Percentiles rank a stretch among this genome's conserved stretches.
Evolutionary conservation across 2,888 invertebrate species (phyloP).

Genomic region (Electrophaes corylata): DNA sequence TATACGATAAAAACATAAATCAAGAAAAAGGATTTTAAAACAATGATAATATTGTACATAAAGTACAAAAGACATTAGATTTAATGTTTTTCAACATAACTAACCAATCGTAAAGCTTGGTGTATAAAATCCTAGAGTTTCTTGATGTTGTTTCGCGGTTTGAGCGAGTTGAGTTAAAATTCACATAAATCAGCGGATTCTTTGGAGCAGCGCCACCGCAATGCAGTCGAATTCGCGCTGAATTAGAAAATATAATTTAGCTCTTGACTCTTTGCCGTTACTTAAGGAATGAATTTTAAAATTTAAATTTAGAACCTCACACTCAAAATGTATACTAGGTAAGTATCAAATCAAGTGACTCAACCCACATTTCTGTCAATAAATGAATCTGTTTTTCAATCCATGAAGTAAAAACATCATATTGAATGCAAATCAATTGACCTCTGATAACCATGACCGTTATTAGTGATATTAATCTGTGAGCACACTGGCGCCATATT

Average conservation of each 20-base stretch:
- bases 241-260: constrained; percentile 16
- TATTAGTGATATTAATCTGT: background rate
- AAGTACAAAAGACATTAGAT: too few species aligned
- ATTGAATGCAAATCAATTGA: background rate
- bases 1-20: too few species aligned
- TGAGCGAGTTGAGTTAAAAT: constrained; percentile 16
- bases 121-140: background rate
- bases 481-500: background rate
- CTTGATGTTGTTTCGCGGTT: constrained; percentile 8
- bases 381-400: too few species aligned
- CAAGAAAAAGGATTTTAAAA: too few species aligned
- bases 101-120: background rate
- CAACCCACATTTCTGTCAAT: too few species aligned
- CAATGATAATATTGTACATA: too few species aligned
- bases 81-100: too few species aligned
- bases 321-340: too few species aligned
- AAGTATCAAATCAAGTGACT: too few species aligned
- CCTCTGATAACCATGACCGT: constrained; percentile 1
- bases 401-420: too few species aligned
- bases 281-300: too few species aligned
- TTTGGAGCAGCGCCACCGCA: constrained; percentile 18
- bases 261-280: background rate
- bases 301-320: background rate
- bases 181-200: constrained; percentile 26
- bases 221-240: constrained; percentile 17